These are phyloP conservation scores for Pachypanchax playfairii DNA, from an alignment of 2,113 vertebrate species.

Conservation along the genomic window DNA sequence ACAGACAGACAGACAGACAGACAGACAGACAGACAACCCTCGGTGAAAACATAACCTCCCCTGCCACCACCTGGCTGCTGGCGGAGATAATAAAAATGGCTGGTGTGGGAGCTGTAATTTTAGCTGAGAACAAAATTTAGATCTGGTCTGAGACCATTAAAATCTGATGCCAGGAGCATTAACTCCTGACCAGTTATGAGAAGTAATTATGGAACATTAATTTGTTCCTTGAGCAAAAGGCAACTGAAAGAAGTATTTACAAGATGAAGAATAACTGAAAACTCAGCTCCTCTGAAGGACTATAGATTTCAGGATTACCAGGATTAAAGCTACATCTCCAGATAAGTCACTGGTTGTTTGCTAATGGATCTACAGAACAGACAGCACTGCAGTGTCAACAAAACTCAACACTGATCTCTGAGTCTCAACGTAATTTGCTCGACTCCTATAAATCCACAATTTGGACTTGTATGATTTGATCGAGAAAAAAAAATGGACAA, in stretches of 20 bases:
- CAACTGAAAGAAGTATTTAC: conserved; percentile 7
- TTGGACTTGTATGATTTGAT: no score
- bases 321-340: conserved; percentile 22
- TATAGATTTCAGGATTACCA: conserved; percentile 14
- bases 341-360: conserved; percentile 16
- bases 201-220: conserved; percentile 17
- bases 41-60: no score
- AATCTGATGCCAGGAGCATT: conserved; percentile 37
- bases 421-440: conserved; percentile 22
- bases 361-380: conserved; percentile 16
- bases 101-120: conserved; percentile 22
- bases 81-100: conserved; percentile 2
- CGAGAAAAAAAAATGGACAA: no score
- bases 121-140: conserved; percentile 14
- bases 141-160: conserved; percentile 21
- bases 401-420: conserved; percentile 44
- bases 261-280: conserved; percentile 15
- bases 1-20: no score
- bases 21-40: no score
- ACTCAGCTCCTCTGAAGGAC: conserved; percentile 24
- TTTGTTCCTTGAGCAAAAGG: conserved; percentile 18
- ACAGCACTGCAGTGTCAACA: conserved; percentile 37
- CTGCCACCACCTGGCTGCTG: no score
- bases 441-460: conserved; percentile 24
- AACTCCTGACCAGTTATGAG: conserved; percentile 27